Conservation (phyloP, 2,113 vertebrate species). For the Megaptera novaeangliae region DNA sequence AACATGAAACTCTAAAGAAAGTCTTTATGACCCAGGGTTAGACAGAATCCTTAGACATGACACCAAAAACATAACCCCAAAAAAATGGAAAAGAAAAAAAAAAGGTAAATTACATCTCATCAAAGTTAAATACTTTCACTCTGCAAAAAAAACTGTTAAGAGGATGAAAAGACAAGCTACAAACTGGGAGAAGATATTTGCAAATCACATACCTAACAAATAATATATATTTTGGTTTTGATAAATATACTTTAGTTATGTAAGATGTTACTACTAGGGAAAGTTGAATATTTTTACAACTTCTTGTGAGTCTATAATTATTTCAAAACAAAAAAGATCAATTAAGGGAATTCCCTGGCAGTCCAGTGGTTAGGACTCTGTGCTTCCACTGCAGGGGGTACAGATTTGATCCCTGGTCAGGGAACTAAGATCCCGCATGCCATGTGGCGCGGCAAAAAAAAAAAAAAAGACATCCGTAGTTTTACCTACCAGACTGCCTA, state of each 20-base stretch:
- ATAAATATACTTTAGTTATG: not conserved
- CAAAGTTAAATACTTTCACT: not conserved
- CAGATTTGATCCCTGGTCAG: too few species aligned
- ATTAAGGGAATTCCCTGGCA: not conserved
- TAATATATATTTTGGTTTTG: not conserved
- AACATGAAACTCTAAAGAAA: not conserved
- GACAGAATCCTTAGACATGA: not conserved
- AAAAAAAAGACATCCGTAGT: not conserved
- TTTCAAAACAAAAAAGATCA: not conserved
- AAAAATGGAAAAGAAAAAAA: not conserved
- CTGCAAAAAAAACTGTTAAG: not conserved
- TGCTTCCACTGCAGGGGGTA: too few species aligned
- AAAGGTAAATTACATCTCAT: not conserved
- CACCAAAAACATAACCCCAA: not conserved
- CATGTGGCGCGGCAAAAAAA: too few species aligned
- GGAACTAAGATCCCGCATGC: too few species aligned
- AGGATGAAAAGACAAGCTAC: not conserved
- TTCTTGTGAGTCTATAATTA: not conserved
- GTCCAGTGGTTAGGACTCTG: too few species aligned
- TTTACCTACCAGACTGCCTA: not conserved
- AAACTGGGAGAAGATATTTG: not conserved
- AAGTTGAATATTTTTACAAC: not conserved
- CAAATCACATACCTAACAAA: not conserved
- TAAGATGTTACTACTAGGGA: not conserved
- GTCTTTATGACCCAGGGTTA: not conserved